phyloP scores from a whole-genome alignment of 1,140 invertebrate species.

The Aporrectodea caliginosa region DNA sequence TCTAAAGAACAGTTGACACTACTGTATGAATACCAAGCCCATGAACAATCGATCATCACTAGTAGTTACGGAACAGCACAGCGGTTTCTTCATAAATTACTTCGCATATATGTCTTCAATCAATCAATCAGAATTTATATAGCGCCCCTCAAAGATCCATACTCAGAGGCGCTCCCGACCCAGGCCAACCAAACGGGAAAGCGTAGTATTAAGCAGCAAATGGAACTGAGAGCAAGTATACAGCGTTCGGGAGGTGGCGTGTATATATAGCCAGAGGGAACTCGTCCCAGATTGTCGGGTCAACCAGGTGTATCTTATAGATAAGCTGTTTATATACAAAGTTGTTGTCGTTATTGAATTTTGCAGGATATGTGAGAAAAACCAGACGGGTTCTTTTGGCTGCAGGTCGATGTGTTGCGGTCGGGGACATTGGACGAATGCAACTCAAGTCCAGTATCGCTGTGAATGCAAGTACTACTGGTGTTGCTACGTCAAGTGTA shows the following conservation, averaged over 20 bases:
- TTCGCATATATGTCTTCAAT: too few relatives aligned
- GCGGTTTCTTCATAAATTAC: too few relatives aligned
- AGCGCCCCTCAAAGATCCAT: too few relatives aligned
- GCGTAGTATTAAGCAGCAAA: neutral
- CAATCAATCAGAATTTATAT: too few relatives aligned
- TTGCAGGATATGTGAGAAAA: slow-evolving; percentile 42
- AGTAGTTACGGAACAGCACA: too few relatives aligned
- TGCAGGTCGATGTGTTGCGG: slow-evolving; percentile 55
- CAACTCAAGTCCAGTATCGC: slow-evolving; percentile 43
- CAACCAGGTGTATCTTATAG: neutral
- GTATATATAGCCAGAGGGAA: neutral
- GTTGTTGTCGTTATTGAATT: too few relatives aligned
- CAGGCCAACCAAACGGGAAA: neutral
- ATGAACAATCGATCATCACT: too few relatives aligned
- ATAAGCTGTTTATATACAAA: neutral
- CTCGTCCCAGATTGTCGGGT: neutral
- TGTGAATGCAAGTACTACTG: slow-evolving; percentile 60
- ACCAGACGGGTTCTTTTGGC: slow-evolving; percentile 38
- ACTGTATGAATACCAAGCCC: too few relatives aligned
- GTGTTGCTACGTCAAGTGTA: slow-evolving; percentile 59
- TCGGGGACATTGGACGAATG: slow-evolving; percentile 46
- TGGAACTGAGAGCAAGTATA: too few relatives aligned
- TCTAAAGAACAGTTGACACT: too few relatives aligned
- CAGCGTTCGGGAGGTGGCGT: too few relatives aligned
- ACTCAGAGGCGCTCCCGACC: too few relatives aligned